Evolutionary conservation across 2,113 vertebrate species (phyloP).

Genomic region (Halcyon senegalensis): DNA sequence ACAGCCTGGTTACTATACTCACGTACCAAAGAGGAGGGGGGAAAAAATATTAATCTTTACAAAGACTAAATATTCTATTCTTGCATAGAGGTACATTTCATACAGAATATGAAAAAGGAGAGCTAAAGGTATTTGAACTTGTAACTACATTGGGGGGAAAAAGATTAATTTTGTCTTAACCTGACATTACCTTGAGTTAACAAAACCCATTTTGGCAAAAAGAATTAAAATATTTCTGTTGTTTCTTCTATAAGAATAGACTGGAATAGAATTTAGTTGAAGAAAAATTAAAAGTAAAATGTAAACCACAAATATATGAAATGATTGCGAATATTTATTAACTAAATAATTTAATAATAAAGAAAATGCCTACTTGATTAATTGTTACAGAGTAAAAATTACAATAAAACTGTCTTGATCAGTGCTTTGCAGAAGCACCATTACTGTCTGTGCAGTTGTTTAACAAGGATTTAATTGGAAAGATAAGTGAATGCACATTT

Average conservation of each 20-base stretch:
- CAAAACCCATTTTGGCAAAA: background rate
- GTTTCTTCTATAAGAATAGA: conserved; percentile 5
- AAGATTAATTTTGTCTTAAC: conserved; percentile 43
- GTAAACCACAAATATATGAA: conserved; percentile 73
- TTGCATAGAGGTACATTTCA: background rate
- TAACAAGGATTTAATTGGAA: conserved; percentile 93
- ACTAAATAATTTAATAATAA: conserved; percentile 89
- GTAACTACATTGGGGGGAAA: background rate
- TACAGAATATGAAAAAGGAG: background rate
- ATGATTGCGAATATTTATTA: conserved; percentile 83
- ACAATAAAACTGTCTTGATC: conserved; percentile 90
- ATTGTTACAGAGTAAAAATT: conserved; percentile 88
- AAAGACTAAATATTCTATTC: background rate
- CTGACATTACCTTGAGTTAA: background rate
- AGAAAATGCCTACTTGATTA: conserved; percentile 87
- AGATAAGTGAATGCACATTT: conserved; percentile 92
- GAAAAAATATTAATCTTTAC: background rate
- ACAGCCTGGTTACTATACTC: conserved; percentile 26
- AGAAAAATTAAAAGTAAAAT: conserved; percentile 69
- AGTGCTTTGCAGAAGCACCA: conserved; percentile 85
- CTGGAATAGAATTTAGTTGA: background rate
- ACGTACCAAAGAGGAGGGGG: background rate
- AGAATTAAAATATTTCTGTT: conserved; percentile 27
- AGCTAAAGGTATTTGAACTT: background rate
- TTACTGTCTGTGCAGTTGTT: conserved; percentile 90